Evolutionary conservation across 2,797 vertebrate species (phyloP).

Genomic region (Halcyon leucocephala): DNA sequence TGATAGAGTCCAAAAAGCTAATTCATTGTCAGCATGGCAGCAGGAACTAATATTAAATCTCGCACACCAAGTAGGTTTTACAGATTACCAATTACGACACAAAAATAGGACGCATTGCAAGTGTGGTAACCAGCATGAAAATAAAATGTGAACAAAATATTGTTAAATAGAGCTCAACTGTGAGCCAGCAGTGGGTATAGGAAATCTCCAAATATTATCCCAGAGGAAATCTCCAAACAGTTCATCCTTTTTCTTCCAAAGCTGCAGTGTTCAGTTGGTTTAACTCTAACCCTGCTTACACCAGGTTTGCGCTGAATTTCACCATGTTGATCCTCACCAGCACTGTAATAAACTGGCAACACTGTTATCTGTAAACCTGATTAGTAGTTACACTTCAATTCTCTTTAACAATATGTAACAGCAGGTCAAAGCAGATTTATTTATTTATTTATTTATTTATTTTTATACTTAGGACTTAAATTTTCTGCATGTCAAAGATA

Average conservation of each 20-base stretch:
- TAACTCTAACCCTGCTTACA: not conserved
- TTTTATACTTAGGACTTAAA: not conserved
- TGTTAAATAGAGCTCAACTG: not conserved
- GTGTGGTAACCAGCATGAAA: not conserved
- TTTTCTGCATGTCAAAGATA: not conserved
- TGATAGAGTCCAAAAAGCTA: conserved; percentile 57
- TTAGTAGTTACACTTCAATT: not conserved
- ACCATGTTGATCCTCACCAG: not conserved
- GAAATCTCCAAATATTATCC: not conserved
- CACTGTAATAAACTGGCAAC: fast-evolving
- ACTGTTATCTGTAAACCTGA: not conserved
- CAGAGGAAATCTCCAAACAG: not conserved
- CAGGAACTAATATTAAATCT: conserved; percentile 44
- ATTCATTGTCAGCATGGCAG: conserved; percentile 62
- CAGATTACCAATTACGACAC: conserved; percentile 26
- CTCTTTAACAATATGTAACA: not conserved
- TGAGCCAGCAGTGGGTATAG: not conserved
- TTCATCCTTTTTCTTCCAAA: not conserved
- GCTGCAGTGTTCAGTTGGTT: not conserved
- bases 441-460: no score
- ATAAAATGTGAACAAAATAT: not conserved
- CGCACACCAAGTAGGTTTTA: conserved; percentile 32
- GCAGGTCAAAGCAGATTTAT: not conserved
- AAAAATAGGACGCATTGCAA: not conserved
- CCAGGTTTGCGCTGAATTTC: not conserved